Conservation (phyloP, 2,797 vertebrate species). For the Gadopsis bispinosus region DNA sequence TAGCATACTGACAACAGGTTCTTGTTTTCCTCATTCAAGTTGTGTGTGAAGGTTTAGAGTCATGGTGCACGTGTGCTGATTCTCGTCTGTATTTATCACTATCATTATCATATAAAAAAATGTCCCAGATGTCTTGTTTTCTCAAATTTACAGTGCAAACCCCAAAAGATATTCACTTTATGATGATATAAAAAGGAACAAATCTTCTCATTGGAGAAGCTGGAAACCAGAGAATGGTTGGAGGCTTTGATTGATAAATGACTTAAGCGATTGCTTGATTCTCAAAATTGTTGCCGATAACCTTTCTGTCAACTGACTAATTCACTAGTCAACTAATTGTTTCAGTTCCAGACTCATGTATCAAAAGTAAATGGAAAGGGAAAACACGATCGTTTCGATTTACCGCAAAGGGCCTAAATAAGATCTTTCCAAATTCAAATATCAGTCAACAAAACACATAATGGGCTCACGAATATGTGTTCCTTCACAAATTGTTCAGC, state of each 20-base stretch:
- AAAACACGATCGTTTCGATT: not conserved
- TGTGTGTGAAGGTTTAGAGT: not conserved
- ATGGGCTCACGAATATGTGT: not conserved
- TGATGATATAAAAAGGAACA: not conserved
- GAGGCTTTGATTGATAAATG: slow-evolving; percentile 4
- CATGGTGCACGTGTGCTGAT: not conserved
- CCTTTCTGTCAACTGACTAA: not conserved
- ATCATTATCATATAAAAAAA: not conserved
- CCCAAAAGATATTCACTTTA: not conserved
- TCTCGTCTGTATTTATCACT: not conserved
- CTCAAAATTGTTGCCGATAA: not conserved
- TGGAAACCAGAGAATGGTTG: not conserved
- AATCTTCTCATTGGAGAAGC: not conserved
- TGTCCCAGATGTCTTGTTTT: not conserved
- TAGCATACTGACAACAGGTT: not conserved
- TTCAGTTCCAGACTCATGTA: slow-evolving; percentile 2
- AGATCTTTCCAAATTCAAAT: not conserved
- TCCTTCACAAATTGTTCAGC: not conserved
- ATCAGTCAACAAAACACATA: not conserved
- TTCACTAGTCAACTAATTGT: not conserved
- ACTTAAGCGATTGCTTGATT: not conserved
- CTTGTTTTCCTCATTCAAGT: not conserved
- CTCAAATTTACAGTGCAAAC: not conserved
- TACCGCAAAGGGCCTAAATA: not conserved
- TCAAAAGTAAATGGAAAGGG: slow-evolving; percentile 6